Base-by-base conservation (phyloP, 2,113 vertebrate species). In the Archilochus colubris region DNA sequence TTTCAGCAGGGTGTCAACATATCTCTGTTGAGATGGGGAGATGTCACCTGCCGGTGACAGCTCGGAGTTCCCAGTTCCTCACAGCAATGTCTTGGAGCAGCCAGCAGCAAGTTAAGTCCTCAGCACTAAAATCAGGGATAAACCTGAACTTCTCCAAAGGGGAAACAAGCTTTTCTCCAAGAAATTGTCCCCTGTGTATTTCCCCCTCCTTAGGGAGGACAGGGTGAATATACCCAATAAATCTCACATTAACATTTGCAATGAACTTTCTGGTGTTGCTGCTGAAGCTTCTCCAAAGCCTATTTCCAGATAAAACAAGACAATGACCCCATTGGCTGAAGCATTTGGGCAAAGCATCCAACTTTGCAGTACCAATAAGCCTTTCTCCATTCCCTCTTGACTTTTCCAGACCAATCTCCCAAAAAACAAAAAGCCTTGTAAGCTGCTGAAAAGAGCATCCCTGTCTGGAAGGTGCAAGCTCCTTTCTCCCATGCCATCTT, bases 21-120 rank as follows among this genome's bases (percentile, higher is more conserved):
- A 74, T 66, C 40, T 80, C 50, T 16, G 24, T 25, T 63, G 31
- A 73, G 21, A 48, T 2, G 11, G 14, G 19, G 11, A 66, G 8
- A 3, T 38, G 25, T 38, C 69, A 84, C 33, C 66, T 68, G 50
- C 12, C 30, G 74, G 27, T 23, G 64, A 40, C 24, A 68, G 9
- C 21, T 31, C 51, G 24, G 31, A 58, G 62, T 28, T 33, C 38
- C 20, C 19, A 19, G 14, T 23, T 82, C 11, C 21, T 43, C 67
- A 46, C 19, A 66, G 36, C 3, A 5, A 64, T 0, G 0, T 19
- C 36, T 28, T 25, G n/a, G 8, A 58, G 20, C 2, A 0, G 38
- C 3, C 25, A 54, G 16, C 4, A 19, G 33, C n/a, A 24, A 70
- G 14, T 22, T 17, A 84, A 69, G 4, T 12, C 20, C 21, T 69